phyloP scores from a whole-genome alignment of 2,113 vertebrate genomes.

The Urocynchramus pylzowi region DNA sequence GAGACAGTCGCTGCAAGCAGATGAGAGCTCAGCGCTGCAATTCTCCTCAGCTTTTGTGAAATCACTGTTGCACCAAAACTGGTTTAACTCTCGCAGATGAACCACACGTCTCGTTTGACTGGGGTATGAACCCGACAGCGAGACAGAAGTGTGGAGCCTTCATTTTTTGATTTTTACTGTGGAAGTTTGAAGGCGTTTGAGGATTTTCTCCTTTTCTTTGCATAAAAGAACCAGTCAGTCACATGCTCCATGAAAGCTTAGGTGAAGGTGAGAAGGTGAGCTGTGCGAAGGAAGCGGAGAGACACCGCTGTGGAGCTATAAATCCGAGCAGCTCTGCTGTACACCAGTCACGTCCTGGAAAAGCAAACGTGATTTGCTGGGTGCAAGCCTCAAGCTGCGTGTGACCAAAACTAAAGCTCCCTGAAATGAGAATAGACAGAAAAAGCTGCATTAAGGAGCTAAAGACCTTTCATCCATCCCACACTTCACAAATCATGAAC shows the following conservation, averaged over 20 bases:
- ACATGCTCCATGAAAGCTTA: background rate
- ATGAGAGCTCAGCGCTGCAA: rapidly evolving
- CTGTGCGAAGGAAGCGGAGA: background rate
- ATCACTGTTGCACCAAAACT: rapidly evolving
- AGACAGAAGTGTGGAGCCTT: rapidly evolving
- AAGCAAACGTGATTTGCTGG: background rate
- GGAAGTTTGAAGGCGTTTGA: background rate
- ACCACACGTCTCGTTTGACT: too few relatives aligned
- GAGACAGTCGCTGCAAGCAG: rapidly evolving
- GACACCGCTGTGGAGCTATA: rapidly evolving
- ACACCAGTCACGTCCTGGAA: rapidly evolving
- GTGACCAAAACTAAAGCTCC: background rate
- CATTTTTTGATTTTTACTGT: background rate
- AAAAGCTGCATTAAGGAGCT: background rate
- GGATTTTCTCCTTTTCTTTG: background rate
- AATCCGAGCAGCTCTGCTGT: background rate
- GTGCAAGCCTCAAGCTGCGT: background rate
- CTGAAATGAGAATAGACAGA: background rate
- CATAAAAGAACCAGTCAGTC: background rate
- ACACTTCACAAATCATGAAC: background rate
- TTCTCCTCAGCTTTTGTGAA: background rate
- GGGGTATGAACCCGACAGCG: rapidly evolving
- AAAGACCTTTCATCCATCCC: background rate
- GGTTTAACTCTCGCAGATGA: background rate
- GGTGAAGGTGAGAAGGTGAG: background rate